Evolutionary conservation across 2,888 invertebrate species (phyloP), one percentile per base, ranked within the genome.

Genomic region (Linnaemya vulpina): DNA sequence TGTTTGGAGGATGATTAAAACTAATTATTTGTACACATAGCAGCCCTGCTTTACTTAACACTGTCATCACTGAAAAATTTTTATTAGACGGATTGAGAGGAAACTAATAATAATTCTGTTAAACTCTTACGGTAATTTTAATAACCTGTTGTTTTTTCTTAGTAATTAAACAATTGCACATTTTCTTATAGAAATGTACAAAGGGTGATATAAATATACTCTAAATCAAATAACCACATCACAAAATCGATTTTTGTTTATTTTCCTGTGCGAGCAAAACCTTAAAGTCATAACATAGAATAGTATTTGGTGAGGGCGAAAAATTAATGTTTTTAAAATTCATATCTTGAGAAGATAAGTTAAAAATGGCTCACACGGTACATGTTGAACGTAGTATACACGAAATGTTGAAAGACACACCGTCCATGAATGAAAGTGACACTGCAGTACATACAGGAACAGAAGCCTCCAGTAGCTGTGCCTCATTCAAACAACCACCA

Each of bases 371-470:
- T 83, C 92, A 91, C 86, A 89, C 89, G 25, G 89, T 87, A 86
- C 90, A 89, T 60, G 84, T 88, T 38, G 91, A 92, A 87, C 89
- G 92, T 62, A 92, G 92, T 89, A 96, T 97, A 90, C 96, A 97
- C 91, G 96, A 97, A 93, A 96, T 96, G 96, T 92, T 97, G 83
- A 96, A 96, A 91, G 96, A 97, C 89, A 95, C 96, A 60, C 96
- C 96, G 67, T 95, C 96, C 49, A 94, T 96, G 89, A 96, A 96
- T 87, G 96, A 95, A 89, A 95, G 95, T 87, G 95, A 95, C 88
- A 95, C 94, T 90, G 95, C 96, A 46, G 95, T 96, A 87, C 96
- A 95, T 87, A 95, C 96, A 15, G 96, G 95, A 83, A 95, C 95
- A 11, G 95, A 96, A 89, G 94, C 88, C 25, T 83, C 95, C 38